Percentiles rank a stretch among this genome's conserved stretches.
Evolutionary conservation across 2,113 vertebrate species (phyloP).

Genomic region (Tapirus terrestris): DNA sequence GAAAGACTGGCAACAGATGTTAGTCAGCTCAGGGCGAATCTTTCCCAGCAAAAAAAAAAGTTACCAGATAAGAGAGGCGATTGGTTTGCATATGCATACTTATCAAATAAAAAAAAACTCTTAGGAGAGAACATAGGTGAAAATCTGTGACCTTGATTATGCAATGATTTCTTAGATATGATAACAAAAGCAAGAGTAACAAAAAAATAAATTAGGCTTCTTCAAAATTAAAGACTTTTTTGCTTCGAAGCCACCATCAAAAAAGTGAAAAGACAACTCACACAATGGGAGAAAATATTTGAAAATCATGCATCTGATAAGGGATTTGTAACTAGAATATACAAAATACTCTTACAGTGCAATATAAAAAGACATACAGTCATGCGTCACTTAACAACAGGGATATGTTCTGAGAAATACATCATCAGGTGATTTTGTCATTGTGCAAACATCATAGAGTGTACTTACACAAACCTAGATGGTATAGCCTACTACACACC

Average conservation of each 20-base stretch:
- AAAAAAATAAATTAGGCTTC: not conserved
- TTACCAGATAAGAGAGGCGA: not conserved
- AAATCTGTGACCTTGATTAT: not conserved
- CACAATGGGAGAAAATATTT: slow-evolving; percentile 30
- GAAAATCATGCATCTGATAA: slow-evolving; percentile 22
- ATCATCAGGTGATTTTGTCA: too few relatives aligned
- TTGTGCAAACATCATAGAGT: too few relatives aligned
- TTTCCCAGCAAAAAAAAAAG: not conserved
- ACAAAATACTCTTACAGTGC: not conserved
- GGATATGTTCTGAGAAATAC: too few relatives aligned
- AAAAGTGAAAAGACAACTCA: slow-evolving; percentile 12
- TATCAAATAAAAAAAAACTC: not conserved
- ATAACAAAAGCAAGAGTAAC: not conserved
- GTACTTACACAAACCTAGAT: too few relatives aligned
- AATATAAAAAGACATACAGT: not conserved
- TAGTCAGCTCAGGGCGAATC: too few relatives aligned
- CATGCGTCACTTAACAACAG: too few relatives aligned
- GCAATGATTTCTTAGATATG: not conserved
- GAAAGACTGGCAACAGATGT: too few relatives aligned
- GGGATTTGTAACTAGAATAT: not conserved
- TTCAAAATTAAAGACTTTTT: slow-evolving; percentile 2
- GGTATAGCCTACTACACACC: too few relatives aligned
- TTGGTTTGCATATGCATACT: not conserved
- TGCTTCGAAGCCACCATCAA: not conserved
- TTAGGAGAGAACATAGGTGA: not conserved